Percentiles rank a stretch among this genome's conserved stretches.
These are phyloP conservation scores for Drusus annulatus DNA, from an alignment of 1,140 invertebrate genomes.

Conservation along the genomic window DNA sequence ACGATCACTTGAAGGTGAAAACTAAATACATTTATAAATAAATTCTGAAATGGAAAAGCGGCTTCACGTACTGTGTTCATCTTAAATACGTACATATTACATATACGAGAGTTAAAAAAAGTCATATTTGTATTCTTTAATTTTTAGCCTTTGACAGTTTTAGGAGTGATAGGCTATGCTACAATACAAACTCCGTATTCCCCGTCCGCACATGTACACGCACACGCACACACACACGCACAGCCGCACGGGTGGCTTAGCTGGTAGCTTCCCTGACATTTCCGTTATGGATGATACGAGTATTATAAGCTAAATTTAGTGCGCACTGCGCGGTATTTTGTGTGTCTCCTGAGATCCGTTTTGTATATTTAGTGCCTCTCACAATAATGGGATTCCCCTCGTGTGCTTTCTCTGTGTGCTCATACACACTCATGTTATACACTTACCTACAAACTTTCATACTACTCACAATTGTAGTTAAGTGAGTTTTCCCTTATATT, in stretches of 20 bases:
- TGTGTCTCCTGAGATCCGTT: conserved; percentile 41
- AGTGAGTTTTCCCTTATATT: too few species aligned
- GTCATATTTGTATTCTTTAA: too few species aligned
- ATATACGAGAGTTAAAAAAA: too few species aligned
- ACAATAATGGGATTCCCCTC: conserved; percentile 42
- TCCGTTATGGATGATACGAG: conserved; percentile 30
- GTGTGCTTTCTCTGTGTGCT: conserved; percentile 8
- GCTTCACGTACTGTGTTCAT: too few species aligned
- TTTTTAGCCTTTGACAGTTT: too few species aligned
- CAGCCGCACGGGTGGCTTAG: background rate
- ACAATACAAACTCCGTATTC: background rate
- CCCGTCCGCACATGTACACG: too few species aligned
- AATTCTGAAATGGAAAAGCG: too few species aligned
- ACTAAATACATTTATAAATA: too few species aligned
- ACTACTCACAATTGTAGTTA: background rate
- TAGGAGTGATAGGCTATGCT: background rate
- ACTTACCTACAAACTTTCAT: background rate
- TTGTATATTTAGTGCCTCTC: conserved; percentile 42
- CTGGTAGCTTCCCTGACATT: conserved; percentile 19
- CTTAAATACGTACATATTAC: too few species aligned
- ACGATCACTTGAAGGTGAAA: too few species aligned
- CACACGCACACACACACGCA: too few species aligned
- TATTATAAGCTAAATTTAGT: conserved; percentile 41
- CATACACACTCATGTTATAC: background rate
- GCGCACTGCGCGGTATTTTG: conserved; percentile 39